Evolutionary conservation across 2,113 vertebrate species (phyloP).

Genomic region (Ophiodon elongatus): DNA sequence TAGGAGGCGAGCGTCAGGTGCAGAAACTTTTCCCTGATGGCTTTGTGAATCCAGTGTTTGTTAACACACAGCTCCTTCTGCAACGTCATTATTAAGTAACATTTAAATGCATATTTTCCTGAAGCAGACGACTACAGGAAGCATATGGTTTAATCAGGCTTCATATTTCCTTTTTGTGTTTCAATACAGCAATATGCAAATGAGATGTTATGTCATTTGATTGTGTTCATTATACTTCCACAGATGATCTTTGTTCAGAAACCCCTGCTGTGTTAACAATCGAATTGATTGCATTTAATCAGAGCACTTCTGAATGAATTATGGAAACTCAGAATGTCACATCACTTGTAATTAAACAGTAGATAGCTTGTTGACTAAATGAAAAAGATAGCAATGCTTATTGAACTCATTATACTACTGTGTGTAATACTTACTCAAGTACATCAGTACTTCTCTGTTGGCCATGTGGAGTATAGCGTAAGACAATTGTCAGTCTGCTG

Average conservation of each 20-base stretch:
- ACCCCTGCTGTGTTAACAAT: constrained; percentile 74
- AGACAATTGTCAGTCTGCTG: constrained; percentile 4
- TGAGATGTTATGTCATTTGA: constrained; percentile 71
- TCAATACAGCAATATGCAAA: constrained; percentile 65
- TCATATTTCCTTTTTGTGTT: constrained; percentile 30
- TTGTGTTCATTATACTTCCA: constrained; percentile 73
- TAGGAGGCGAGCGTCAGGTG: constrained; percentile 23
- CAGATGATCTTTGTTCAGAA: constrained; percentile 74
- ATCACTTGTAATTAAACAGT: constrained; percentile 73
- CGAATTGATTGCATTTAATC: constrained; percentile 81
- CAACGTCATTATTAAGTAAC: not conserved
- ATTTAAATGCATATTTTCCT: not conserved
- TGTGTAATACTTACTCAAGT: constrained; percentile 36
- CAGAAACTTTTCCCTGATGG: constrained; percentile 25
- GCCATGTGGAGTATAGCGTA: not conserved
- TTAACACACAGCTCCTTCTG: not conserved
- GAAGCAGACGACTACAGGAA: not conserved
- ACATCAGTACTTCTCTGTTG: constrained; percentile 25
- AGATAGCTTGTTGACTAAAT: constrained; percentile 73
- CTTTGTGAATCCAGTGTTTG: not conserved
- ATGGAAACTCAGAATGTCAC: constrained; percentile 73
- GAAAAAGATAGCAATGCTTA: constrained; percentile 49
- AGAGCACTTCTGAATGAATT: constrained; percentile 80
- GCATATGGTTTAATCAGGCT: constrained; percentile 47
- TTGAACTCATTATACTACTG: constrained; percentile 47